A percentile compares a stretch with the other conserved stretches of the same genome.
These are phyloP conservation scores for Myotis davidii DNA, from an alignment of 2,113 vertebrate species.

Conservation along the genomic window DNA sequence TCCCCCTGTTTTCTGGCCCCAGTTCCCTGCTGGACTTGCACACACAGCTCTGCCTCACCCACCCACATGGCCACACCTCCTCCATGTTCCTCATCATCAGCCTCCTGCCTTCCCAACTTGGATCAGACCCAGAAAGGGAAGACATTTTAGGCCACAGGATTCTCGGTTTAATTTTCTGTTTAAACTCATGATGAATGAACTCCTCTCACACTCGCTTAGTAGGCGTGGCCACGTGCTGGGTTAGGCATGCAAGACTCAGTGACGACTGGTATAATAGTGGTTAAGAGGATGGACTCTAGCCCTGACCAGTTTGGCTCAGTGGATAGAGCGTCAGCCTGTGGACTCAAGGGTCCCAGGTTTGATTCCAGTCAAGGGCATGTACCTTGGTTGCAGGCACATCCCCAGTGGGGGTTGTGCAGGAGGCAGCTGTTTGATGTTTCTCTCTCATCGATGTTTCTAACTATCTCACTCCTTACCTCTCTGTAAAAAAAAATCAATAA, in stretches of 20 bases:
- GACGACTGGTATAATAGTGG: accelerated
- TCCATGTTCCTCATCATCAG: accelerated
- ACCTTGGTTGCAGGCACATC: no score
- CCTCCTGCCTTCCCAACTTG: not conserved
- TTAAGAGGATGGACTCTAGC: not conserved
- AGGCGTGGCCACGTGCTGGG: not conserved
- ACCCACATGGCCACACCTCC: not conserved
- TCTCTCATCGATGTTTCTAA: no score
- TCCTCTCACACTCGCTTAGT: not conserved
- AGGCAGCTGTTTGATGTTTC: no score
- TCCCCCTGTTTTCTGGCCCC: not conserved
- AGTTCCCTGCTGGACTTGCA: no score
- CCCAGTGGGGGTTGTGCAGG: no score
- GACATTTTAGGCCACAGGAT: not conserved
- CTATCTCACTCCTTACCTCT: no score
- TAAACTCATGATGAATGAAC: not conserved
- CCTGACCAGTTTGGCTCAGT: no score
- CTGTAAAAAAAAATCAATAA: no score
- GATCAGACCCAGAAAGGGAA: not conserved
- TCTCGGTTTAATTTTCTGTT: not conserved
- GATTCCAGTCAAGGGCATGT: no score
- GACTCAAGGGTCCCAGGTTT: no score
- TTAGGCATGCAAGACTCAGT: not conserved
- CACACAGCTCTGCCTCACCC: not conserved
- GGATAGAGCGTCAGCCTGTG: no score